Percentiles rank a stretch among this genome's conserved stretches.
Conservation (phyloP, 2,113 vertebrate species). For the Tragelaphus buxtoni region DNA sequence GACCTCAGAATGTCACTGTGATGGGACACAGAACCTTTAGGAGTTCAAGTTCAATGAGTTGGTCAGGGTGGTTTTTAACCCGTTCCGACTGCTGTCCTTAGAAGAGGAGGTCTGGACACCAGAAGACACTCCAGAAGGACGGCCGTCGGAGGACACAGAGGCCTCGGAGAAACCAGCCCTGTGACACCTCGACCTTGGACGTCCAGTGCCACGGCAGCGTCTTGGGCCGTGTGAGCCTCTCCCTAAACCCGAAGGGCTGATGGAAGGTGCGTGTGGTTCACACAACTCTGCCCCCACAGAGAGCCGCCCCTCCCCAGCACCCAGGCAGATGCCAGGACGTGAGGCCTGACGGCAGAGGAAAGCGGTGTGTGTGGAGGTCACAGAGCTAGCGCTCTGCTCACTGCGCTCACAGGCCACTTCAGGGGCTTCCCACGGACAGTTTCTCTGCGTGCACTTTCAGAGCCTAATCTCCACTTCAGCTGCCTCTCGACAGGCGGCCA, state of each 20-base stretch:
- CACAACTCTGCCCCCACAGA: not conserved
- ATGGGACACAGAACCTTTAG: not conserved
- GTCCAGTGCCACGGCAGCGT: fast-evolving
- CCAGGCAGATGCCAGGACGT: not conserved
- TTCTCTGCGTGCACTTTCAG: not conserved
- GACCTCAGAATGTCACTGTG: not conserved
- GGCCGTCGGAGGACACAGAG: not conserved
- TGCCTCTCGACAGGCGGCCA: not conserved
- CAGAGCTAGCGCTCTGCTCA: not conserved
- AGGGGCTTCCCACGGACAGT: not conserved
- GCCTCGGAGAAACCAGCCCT: not conserved
- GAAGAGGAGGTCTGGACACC: not conserved
- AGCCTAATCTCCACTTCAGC: not conserved
- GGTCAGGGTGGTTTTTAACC: not conserved
- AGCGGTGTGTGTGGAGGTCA: not conserved
- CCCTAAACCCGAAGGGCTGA: not conserved
- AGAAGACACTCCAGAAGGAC: not conserved
- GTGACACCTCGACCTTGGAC: no score
- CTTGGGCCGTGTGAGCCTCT: not conserved
- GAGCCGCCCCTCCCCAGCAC: no score
- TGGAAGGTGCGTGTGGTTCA: not conserved
- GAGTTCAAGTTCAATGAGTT: not conserved
- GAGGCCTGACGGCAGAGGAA: not conserved
- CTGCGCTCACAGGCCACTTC: not conserved
- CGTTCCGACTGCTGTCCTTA: not conserved